Conservation (phyloP, 1,140 invertebrate species). For the Trichomalopsis sarcophagae region DNA sequence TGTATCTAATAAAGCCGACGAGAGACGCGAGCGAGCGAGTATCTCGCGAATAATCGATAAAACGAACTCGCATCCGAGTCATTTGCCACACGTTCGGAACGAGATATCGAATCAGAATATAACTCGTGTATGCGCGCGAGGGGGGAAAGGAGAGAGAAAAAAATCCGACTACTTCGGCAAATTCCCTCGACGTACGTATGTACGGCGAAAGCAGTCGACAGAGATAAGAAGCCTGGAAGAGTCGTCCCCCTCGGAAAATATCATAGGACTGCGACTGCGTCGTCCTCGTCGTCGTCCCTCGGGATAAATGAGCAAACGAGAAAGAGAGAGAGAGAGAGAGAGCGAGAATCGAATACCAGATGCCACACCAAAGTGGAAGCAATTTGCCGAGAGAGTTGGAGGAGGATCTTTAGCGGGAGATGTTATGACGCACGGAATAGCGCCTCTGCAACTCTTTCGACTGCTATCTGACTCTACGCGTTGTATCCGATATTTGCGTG, state of each 20-base stretch:
- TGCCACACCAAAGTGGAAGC: slow-evolving; percentile 36
- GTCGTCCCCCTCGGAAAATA: slow-evolving; percentile 14
- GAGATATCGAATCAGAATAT: background rate
- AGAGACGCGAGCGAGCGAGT: background rate
- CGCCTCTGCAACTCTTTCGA: background rate
- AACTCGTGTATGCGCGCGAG: background rate
- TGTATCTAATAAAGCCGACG: background rate
- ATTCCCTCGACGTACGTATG: background rate
- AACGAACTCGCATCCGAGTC: background rate
- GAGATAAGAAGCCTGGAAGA: slow-evolving; percentile 14
- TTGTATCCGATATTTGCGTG: too few relatives aligned
- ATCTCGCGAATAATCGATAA: background rate
- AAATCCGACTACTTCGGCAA: background rate
- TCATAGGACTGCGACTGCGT: background rate
- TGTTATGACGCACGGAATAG: background rate
- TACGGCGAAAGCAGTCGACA: background rate
- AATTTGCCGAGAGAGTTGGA: slow-evolving; percentile 33
- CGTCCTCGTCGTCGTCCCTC: background rate
- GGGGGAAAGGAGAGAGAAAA: background rate
- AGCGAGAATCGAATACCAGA: slow-evolving; percentile 23
- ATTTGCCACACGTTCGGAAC: background rate
- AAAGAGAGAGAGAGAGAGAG: background rate
- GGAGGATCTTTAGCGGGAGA: background rate
- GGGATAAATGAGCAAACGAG: slow-evolving; percentile 24
- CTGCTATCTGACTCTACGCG: background rate